Percentiles rank a stretch among this genome's conserved stretches.
Conservation (phyloP, 2,888 invertebrate genomes). For the Ecliptopera silaceata region DNA sequence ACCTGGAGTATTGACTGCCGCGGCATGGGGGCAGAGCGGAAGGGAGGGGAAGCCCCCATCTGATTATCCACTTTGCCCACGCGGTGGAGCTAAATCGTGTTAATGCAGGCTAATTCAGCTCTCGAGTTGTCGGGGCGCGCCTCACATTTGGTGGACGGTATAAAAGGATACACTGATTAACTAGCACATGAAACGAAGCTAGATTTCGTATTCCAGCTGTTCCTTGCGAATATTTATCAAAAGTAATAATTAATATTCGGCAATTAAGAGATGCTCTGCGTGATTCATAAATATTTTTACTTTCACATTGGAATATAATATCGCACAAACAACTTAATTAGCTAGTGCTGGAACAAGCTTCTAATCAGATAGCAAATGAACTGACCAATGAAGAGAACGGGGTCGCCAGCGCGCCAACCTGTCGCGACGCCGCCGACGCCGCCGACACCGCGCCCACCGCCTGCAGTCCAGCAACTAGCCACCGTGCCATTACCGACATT, state of each 20-base stretch:
- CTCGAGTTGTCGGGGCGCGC: constrained; percentile 8
- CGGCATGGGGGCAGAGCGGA: background rate
- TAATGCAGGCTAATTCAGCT: constrained; percentile 13
- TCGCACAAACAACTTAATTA: background rate
- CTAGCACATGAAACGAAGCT: background rate
- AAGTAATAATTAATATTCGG: too few species aligned
- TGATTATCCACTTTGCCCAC: constrained; percentile 12
- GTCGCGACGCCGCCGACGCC: too few species aligned
- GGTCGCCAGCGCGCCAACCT: background rate
- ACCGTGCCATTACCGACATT: too few species aligned
- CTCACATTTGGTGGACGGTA: too few species aligned
- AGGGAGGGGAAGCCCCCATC: background rate
- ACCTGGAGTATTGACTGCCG: background rate
- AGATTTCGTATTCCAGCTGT: too few species aligned
- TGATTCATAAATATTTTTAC: too few species aligned
- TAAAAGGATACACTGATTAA: background rate
- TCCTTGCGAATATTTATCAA: too few species aligned
- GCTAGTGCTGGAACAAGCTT: background rate
- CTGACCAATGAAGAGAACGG: constrained; percentile 1
- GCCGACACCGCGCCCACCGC: too few species aligned
- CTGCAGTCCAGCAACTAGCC: too few species aligned
- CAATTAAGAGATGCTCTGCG: too few species aligned
- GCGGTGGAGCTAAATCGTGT: constrained; percentile 6
- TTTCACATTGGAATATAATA: too few species aligned
- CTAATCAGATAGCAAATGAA: constrained; percentile 16